These are phyloP conservation scores for Gallinago undulata DNA, from an alignment of 2,113 vertebrate species.

Conservation along the genomic window DNA sequence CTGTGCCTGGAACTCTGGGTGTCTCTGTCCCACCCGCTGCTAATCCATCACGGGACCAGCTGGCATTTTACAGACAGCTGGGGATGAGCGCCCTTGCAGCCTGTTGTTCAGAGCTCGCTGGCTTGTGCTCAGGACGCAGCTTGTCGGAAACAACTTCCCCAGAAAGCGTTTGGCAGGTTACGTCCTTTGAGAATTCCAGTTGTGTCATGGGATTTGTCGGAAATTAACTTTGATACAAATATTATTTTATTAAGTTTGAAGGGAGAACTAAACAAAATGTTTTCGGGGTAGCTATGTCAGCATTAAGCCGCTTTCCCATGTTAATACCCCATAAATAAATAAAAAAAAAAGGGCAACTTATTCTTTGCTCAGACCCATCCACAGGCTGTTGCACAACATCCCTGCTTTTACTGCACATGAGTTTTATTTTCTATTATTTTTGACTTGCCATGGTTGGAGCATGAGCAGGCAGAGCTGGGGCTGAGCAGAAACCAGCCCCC, in stretches of 20 bases:
- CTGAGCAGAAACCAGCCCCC: background rate
- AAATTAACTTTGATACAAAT: background rate
- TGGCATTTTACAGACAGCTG: background rate
- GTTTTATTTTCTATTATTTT: background rate
- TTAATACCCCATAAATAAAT: background rate
- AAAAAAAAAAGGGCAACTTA: background rate
- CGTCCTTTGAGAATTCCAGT: background rate
- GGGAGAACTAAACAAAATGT: background rate
- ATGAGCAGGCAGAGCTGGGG: background rate
- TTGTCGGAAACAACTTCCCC: background rate
- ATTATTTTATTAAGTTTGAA: background rate
- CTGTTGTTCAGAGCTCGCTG: fast-evolving
- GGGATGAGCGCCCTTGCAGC: background rate
- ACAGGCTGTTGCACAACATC: background rate
- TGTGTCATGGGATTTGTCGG: background rate
- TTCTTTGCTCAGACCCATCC: background rate
- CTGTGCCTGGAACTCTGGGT: background rate
- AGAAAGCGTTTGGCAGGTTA: background rate
- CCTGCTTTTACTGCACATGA: background rate
- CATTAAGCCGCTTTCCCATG: background rate
- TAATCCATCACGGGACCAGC: fast-evolving
- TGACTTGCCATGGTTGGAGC: fast-evolving
- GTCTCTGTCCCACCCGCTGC: fast-evolving
- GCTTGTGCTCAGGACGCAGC: background rate
- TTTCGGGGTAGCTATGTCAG: background rate